phyloP scores from a whole-genome alignment of 2,888 invertebrate species.

The Hydrotaea cyrtoneurina region DNA sequence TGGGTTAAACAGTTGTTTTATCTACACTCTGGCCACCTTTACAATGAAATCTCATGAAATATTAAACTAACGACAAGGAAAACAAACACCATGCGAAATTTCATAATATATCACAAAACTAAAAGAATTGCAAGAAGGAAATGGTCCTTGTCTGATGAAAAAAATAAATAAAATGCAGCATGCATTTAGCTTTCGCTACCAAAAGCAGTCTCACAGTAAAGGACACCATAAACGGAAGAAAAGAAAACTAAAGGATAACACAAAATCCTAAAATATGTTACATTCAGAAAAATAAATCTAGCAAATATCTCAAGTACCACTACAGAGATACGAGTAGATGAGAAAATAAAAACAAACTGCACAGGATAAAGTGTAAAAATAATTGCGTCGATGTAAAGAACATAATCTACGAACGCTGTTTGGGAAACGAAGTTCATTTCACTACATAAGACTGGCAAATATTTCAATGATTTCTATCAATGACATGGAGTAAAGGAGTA shows the following conservation, averaged over 20 bases:
- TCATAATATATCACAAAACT: constrained; percentile 16
- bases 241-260: constrained; percentile 24
- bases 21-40: neutral
- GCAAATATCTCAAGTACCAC: constrained; percentile 27
- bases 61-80: neutral
- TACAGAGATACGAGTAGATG: neutral
- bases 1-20: too few species aligned
- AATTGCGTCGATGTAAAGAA: constrained; percentile 15
- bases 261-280: constrained; percentile 30
- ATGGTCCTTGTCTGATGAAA: neutral
- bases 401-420: neutral
- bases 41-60: neutral
- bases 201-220: neutral
- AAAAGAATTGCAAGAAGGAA: neutral
- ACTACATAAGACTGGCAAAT: neutral
- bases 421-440: constrained; percentile 2
- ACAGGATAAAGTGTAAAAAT: constrained; percentile 32
- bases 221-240: neutral
- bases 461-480: constrained; percentile 44
- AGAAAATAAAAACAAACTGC: neutral
- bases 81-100: constrained; percentile 26
- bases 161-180: constrained; percentile 25
- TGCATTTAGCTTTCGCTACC: constrained; percentile 21
- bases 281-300: constrained; percentile 36
- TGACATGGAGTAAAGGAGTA: neutral